These are phyloP conservation scores for Burhinus oedicnemus DNA, from an alignment of 2,113 vertebrate genomes.

Conservation along the genomic window DNA sequence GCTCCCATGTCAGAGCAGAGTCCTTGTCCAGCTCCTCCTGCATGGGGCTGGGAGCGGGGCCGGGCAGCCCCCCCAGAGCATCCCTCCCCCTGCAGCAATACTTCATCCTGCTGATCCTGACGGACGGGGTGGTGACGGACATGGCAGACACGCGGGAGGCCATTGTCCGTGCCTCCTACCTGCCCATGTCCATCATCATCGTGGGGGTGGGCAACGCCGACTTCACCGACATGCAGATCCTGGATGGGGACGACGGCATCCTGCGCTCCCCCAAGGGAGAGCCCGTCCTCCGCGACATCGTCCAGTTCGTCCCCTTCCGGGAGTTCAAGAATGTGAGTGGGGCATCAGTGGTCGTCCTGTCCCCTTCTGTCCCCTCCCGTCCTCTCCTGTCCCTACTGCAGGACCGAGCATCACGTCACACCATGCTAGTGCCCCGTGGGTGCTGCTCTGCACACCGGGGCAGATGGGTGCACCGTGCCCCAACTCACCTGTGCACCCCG, in stretches of 20 bases:
- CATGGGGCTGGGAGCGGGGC: accelerated
- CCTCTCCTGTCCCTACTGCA: background rate
- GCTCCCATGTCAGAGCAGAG: accelerated
- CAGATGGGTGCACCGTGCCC: accelerated
- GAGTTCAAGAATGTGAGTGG: slow-evolving; percentile 93
- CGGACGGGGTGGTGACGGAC: slow-evolving; percentile 92
- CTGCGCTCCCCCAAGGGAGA: slow-evolving; percentile 90
- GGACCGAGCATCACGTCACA: accelerated
- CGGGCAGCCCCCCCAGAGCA: background rate
- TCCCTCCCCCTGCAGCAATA: slow-evolving; percentile 79
- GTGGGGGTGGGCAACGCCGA: slow-evolving; percentile 94
- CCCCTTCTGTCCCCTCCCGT: background rate
- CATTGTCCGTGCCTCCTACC: slow-evolving; percentile 90
- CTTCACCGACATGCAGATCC: slow-evolving; percentile 96
- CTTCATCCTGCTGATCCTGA: slow-evolving; percentile 94
- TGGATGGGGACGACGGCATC: slow-evolving; percentile 89
- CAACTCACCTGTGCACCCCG: background rate
- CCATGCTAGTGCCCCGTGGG: accelerated
- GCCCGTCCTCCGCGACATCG: slow-evolving; percentile 89
- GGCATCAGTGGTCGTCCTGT: accelerated
- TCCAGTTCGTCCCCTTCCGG: slow-evolving; percentile 94
- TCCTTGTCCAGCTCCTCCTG: accelerated
- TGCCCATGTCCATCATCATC: slow-evolving; percentile 95
- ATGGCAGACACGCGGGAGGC: slow-evolving; percentile 94
- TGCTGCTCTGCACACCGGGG: accelerated